A percentile compares a stretch with the other conserved stretches of the same genome.
Conservation (phyloP, 2,888 invertebrate genomes). For the Tipula confusa region DNA sequence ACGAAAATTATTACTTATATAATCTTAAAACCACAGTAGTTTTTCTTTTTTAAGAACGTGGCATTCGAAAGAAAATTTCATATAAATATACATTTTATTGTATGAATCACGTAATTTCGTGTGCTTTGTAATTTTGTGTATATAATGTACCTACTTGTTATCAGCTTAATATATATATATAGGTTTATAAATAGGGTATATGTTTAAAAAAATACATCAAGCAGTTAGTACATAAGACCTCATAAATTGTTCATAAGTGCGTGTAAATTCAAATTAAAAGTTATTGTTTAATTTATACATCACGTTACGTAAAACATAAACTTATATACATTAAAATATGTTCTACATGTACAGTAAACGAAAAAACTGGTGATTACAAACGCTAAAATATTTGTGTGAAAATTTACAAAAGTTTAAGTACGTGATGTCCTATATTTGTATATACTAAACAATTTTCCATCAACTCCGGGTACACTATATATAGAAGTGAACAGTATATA, state of each 20-base stretch:
- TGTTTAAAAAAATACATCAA: background rate
- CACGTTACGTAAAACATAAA: background rate
- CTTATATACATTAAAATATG: background rate
- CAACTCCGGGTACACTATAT: background rate
- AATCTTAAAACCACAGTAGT: background rate
- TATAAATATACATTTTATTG: background rate
- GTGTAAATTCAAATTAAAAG: slow-evolving; percentile 20
- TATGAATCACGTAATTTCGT: background rate
- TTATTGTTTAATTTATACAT: background rate
- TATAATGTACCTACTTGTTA: background rate
- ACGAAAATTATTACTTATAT: background rate
- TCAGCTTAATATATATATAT: background rate
- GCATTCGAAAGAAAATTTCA: background rate
- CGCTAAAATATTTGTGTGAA: background rate
- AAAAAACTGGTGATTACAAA: background rate
- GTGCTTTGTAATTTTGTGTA: background rate
- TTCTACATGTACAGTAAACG: background rate
- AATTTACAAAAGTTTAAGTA: background rate
- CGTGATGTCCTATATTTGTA: background rate
- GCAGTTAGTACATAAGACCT: background rate
- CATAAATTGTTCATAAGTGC: background rate
- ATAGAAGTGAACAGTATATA: too few relatives aligned
- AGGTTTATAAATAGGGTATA: background rate
- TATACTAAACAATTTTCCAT: background rate
- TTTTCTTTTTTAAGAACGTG: background rate